Percentiles rank a stretch among this genome's conserved stretches.
These are phyloP conservation scores for Pteromalus puparum DNA, from an alignment of 1,140 invertebrate genomes.

Conservation along the genomic window DNA sequence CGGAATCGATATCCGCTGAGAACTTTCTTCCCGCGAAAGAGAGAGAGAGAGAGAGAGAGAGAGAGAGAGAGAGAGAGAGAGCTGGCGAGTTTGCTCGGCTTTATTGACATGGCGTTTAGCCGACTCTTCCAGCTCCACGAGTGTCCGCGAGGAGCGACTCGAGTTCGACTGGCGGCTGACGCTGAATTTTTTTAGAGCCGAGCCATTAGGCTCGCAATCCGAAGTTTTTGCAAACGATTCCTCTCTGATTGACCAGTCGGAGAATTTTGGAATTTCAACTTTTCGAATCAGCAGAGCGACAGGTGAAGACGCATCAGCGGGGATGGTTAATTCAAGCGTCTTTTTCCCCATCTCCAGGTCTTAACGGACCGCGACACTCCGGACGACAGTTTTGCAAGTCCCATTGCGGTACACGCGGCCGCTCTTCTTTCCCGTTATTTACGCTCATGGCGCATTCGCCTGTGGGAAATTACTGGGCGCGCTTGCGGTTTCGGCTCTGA, in stretches of 20 bases:
- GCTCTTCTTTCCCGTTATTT: slow-evolving; percentile 55
- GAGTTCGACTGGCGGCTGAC: background rate
- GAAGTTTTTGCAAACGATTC: background rate
- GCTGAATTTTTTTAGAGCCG: background rate
- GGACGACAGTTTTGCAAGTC: slow-evolving; percentile 8
- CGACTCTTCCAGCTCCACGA: background rate
- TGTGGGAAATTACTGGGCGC: slow-evolving; percentile 54
- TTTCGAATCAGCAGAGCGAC: no score
- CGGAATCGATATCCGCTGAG: background rate
- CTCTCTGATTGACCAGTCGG: background rate
- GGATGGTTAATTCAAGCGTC: background rate
- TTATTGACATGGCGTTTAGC: slow-evolving; percentile 29
- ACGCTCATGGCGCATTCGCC: slow-evolving; percentile 51
- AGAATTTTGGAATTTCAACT: background rate
- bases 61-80: no score
- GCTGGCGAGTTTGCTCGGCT: background rate
- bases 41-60: no score
- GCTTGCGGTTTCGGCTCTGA: slow-evolving; percentile 47
- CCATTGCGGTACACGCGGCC: background rate
- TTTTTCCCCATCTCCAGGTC: background rate
- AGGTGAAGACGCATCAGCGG: no score
- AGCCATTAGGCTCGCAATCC: background rate
- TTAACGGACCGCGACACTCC: no score
- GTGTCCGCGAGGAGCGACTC: background rate
- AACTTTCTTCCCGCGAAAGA: slow-evolving; percentile 24